A percentile compares a stretch with the other conserved stretches of the same genome.
phyloP scores from a whole-genome alignment of 2,888 invertebrate species.

The Perdita meconis region DNA sequence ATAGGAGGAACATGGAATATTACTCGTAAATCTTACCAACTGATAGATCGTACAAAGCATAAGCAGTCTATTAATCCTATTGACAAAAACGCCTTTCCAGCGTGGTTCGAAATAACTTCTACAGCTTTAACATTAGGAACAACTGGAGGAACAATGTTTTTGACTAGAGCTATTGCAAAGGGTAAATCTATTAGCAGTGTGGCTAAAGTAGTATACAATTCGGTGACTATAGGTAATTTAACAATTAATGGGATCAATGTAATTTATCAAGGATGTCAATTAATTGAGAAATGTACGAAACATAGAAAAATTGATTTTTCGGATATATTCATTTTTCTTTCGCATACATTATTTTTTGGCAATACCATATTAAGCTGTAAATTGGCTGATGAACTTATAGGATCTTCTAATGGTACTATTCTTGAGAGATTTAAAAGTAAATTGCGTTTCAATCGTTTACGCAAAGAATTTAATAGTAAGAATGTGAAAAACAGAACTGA shows the following conservation, averaged over 20 bases:
- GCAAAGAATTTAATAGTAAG: slow-evolving; percentile 22
- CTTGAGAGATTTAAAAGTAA: slow-evolving; percentile 70
- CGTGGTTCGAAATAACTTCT: slow-evolving; percentile 73
- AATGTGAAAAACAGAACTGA: neutral
- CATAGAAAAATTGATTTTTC: slow-evolving; percentile 26
- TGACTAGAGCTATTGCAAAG: slow-evolving; percentile 63
- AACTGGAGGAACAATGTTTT: slow-evolving; percentile 62
- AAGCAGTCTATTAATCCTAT: slow-evolving; percentile 70
- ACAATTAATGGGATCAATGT: slow-evolving; percentile 68
- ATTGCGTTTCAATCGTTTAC: slow-evolving; percentile 71
- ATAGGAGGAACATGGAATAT: slow-evolving; percentile 66
- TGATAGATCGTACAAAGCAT: slow-evolving; percentile 72
- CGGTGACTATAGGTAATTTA: slow-evolving; percentile 65
- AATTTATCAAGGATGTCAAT: slow-evolving; percentile 58
- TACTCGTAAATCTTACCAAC: slow-evolving; percentile 64
- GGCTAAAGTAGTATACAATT: slow-evolving; percentile 66
- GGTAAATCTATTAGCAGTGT: slow-evolving; percentile 63
- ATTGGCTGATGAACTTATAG: slow-evolving; percentile 69
- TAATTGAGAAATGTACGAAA: slow-evolving; percentile 59
- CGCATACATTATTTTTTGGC: slow-evolving; percentile 74
- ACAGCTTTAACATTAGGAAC: slow-evolving; percentile 69
- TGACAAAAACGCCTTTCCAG: slow-evolving; percentile 63
- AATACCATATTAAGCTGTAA: slow-evolving; percentile 71
- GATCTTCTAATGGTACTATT: slow-evolving; percentile 65
- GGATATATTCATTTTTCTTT: slow-evolving; percentile 64